These are phyloP conservation scores for Drosophila flavopinicola DNA, from an alignment of 2,888 invertebrate genomes.

Conservation along the genomic window DNA sequence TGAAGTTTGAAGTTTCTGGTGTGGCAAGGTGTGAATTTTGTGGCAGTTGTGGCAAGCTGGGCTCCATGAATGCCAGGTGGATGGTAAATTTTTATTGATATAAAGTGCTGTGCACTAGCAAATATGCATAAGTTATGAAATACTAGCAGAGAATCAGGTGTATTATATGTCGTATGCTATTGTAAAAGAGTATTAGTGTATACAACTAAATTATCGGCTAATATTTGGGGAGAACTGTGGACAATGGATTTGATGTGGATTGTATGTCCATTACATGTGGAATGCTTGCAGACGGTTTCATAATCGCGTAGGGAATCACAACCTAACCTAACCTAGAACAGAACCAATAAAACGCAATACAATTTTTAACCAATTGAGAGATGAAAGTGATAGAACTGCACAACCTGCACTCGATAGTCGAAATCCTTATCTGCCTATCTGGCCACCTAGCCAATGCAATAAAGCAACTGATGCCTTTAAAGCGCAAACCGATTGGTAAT, in stretches of 20 bases:
- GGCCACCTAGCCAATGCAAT: conserved; percentile 3
- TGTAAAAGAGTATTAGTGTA: too few relatives aligned
- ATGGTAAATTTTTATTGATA: not conserved
- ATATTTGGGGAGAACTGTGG: too few relatives aligned
- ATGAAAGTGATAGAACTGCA: too few relatives aligned
- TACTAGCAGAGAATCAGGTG: not conserved
- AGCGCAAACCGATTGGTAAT: conserved; percentile 75
- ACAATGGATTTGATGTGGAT: too few relatives aligned
- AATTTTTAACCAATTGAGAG: conserved; percentile 11
- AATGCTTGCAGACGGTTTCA: too few relatives aligned
- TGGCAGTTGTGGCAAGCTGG: not conserved
- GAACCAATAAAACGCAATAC: not conserved
- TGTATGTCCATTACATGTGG: too few relatives aligned
- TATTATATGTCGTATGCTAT: not conserved
- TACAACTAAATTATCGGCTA: too few relatives aligned
- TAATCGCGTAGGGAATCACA: too few relatives aligned
- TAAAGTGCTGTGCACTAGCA: not conserved
- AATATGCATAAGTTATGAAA: not conserved
- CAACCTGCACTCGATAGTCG: conserved; percentile 20
- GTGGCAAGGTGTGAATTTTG: conserved; percentile 15
- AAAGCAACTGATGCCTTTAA: conserved; percentile 43
- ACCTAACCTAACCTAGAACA: too few relatives aligned
- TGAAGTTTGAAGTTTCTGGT: conserved; percentile 21
- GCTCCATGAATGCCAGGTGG: conserved; percentile 5
- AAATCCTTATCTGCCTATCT: conserved; percentile 4